phyloP scores from a whole-genome alignment of 2,797 vertebrate species.

The Sternarchorhynchus goeldii region DNA sequence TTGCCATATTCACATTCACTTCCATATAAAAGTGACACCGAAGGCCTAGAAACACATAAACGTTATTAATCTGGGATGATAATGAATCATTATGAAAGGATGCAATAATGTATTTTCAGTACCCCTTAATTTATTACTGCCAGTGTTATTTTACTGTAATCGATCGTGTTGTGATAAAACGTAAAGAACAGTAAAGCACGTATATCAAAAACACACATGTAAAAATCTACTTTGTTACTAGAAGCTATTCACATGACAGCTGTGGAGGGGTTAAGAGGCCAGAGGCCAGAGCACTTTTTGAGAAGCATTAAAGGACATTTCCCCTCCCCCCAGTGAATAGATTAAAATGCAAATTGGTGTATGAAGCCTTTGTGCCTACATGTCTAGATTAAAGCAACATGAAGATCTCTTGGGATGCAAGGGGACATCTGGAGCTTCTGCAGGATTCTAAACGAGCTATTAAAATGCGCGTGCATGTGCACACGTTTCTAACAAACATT shows the following conservation, averaged over 20 bases:
- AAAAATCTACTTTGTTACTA: background rate
- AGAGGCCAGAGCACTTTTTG: slow-evolving; percentile 36
- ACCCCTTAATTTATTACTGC: too few species aligned
- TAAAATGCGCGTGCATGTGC: slow-evolving; percentile 9
- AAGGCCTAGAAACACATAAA: too few species aligned
- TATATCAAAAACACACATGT: background rate
- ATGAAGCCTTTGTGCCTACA: slow-evolving; percentile 49
- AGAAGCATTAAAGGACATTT: slow-evolving; percentile 35
- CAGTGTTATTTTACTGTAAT: too few species aligned
- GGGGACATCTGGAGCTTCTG: slow-evolving; percentile 55
- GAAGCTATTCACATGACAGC: slow-evolving; percentile 22
- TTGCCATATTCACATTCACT: too few species aligned
- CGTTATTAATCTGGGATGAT: too few species aligned
- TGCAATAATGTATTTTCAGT: too few species aligned
- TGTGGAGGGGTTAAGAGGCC: slow-evolving; percentile 24
- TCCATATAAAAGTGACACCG: too few species aligned
- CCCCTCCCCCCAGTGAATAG: slow-evolving; percentile 16
- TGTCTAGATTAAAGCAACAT: slow-evolving; percentile 47
- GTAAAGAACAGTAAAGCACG: background rate
- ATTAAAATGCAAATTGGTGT: slow-evolving; percentile 57
- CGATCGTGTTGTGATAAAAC: background rate
- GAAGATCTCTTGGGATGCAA: slow-evolving; percentile 41
- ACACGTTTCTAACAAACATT: slow-evolving; percentile 23
- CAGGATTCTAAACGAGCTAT: slow-evolving; percentile 32
- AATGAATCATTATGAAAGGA: too few species aligned